Evolutionary conservation across 2,797 vertebrate species (phyloP).

Genomic region (Pagetopsis macropterus): DNA sequence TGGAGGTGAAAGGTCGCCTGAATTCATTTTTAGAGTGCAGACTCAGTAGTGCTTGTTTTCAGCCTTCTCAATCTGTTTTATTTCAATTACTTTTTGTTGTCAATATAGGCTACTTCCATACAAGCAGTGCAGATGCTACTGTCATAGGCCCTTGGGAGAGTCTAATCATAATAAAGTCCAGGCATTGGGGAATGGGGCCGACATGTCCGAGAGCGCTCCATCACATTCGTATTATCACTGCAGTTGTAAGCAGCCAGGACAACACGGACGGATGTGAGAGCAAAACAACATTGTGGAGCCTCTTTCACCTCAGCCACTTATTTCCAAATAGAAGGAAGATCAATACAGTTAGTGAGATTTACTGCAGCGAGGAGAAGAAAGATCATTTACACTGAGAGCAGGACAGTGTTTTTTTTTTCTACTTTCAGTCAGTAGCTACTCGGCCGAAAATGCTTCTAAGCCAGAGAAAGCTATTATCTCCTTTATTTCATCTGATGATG

Average conservation of each 20-base stretch:
- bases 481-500: background rate
- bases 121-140: conserved; percentile 19
- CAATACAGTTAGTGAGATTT: conserved; percentile 65
- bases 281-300: conserved; percentile 51
- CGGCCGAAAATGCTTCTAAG: conserved; percentile 11
- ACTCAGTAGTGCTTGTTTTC: background rate
- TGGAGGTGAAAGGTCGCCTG: no score
- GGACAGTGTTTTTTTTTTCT: background rate
- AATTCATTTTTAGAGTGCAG: background rate
- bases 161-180: conserved; percentile 44
- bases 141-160: conserved; percentile 19
- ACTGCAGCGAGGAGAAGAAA: conserved; percentile 29
- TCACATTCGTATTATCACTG: conserved; percentile 47
- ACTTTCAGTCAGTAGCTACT: conserved; percentile 1
- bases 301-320: conserved; percentile 53
- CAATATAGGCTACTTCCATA: background rate
- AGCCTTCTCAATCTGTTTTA: background rate
- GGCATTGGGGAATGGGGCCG: conserved; percentile 27
- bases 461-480: background rate
- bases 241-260: conserved; percentile 28
- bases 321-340: conserved; percentile 52
- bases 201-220: conserved; percentile 19
- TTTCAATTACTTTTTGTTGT: background rate
- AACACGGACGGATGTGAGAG: conserved; percentile 30
- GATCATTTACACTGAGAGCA: conserved; percentile 30